Percentiles rank a stretch among this genome's conserved stretches.
Conservation (phyloP, 2,888 invertebrate genomes). For the Hydriomena furcata region DNA sequence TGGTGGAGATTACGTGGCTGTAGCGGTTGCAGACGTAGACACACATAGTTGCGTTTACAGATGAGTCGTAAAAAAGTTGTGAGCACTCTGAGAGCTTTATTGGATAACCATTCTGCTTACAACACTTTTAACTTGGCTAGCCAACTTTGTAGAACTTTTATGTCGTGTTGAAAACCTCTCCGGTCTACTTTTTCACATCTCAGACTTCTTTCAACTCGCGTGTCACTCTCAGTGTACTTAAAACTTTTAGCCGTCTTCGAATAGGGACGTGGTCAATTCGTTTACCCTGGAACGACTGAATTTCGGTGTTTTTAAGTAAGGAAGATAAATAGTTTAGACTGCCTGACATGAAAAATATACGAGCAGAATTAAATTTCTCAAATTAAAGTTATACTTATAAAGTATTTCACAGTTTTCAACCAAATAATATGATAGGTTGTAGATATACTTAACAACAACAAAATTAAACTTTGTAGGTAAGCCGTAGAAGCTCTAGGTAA, state of each 20-base stretch:
- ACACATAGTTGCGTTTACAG: constrained; percentile 41
- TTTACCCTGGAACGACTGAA: no score
- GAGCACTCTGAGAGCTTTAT: constrained; percentile 60
- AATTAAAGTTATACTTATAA: no score
- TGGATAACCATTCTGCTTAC: constrained; percentile 56
- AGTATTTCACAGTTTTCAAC: constrained; percentile 1
- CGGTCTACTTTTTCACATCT: constrained; percentile 37
- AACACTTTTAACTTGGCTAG: constrained; percentile 57
- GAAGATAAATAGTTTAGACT: no score
- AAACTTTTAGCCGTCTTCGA: no score
- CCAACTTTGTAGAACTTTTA: constrained; percentile 50
- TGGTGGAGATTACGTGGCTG: constrained; percentile 30
- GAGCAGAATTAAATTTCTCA: no score
- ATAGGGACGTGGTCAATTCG: no score
- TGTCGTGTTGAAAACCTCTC: constrained; percentile 40
- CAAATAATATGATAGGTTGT: neutral
- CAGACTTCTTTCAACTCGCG: constrained; percentile 29
- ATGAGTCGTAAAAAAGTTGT: constrained; percentile 52
- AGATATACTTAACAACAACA: no score
- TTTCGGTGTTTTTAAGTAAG: no score
- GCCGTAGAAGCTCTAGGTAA: no score
- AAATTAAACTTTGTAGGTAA: no score
- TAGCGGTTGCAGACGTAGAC: constrained; percentile 41
- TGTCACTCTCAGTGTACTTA: constrained; percentile 13
- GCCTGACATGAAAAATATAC: no score